Base-by-base conservation (phyloP, 2,113 vertebrate genomes). In the Neofelis nebulosa region DNA sequence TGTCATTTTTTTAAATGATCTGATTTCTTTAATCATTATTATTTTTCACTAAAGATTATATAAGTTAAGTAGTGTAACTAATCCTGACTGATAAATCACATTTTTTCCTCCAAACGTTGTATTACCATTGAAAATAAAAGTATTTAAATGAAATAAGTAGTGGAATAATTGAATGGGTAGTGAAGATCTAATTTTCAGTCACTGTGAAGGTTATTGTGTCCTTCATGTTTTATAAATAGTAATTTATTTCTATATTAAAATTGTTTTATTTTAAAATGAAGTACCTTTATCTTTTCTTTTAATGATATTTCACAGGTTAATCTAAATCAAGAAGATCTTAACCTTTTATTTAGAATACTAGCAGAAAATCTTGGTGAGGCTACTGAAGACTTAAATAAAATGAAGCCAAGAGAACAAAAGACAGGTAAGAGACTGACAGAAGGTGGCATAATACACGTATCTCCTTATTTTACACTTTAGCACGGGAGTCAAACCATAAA, bases 341-440 rank as follows among this genome's bases (percentile, higher is more conserved):
- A 98, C 25, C 98, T 99, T 78, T 98, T 99, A 69, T 99, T 99
- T 98, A 99, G 99, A 98, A 99, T 99, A 73, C 91, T 99, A 94
- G 98, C 97, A 0, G 99, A 99, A 99, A 99, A 99, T 98, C 99
- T 99, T 83, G 99, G 99, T 25, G 99, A 99, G 97, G 99, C 98
- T 52, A 98, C 98, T 87, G 98, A 97, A 92, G 98, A 97, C 8
- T 74, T 92, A 89, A 93, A 27, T 63, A 92, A 84, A 87, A 55
- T 81, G 55, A 99, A 99, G 31, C 74, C 98, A 55, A 29, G 68
- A 25, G 57, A 91, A 31, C 98, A 93, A 38, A 97, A 97, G 41
- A 97, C 96, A 98, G 99, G 99, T 99, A 92, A 98, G 98, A 97
- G 23, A 7, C 61, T 88, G 31, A 85, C n/a, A 48, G 68, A 27